These are phyloP conservation scores for Notarius lentiginosus DNA, from an alignment of 2,113 vertebrate species.

Conservation along the genomic window DNA sequence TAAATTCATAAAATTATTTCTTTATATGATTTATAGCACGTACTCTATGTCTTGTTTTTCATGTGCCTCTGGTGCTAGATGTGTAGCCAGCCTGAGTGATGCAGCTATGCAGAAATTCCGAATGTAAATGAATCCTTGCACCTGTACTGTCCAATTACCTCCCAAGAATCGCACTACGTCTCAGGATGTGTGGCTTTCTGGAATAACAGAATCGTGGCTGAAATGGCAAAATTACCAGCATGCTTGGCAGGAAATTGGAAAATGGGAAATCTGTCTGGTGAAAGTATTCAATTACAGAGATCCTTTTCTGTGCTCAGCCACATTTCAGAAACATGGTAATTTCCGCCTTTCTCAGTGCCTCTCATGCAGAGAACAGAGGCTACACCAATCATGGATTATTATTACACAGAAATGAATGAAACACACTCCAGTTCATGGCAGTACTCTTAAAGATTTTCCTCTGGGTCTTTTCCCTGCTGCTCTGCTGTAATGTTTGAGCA, in stretches of 20 bases:
- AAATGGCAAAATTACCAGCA: constrained; percentile 58
- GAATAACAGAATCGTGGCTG: constrained; percentile 57
- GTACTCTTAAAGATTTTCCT: constrained; percentile 45
- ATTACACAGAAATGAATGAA: constrained; percentile 56
- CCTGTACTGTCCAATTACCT: constrained; percentile 58
- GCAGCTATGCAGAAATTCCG: constrained; percentile 46
- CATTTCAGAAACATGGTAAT: constrained; percentile 55
- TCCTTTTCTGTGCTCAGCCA: constrained; percentile 51
- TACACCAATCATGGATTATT: constrained; percentile 57
- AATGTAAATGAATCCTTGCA: constrained; percentile 54
- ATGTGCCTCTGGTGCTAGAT: not conserved
- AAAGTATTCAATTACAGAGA: constrained; percentile 58
- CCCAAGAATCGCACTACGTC: constrained; percentile 51
- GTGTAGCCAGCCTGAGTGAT: not conserved
- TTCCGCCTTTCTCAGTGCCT: constrained; percentile 54
- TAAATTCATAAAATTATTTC: not conserved
- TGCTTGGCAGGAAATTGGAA: constrained; percentile 57
- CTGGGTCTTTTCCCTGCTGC: constrained; percentile 42
- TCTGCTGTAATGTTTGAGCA: constrained; percentile 38
- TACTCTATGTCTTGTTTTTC: not conserved
- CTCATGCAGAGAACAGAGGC: constrained; percentile 51
- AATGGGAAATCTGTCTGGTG: constrained; percentile 60
- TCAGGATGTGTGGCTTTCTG: constrained; percentile 45
- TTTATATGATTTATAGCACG: constrained; percentile 19
- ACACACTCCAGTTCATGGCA: constrained; percentile 52